Evolutionary conservation across 1,140 invertebrate species (phyloP).

Genomic region (Hyposmocoma kahamanoa): DNA sequence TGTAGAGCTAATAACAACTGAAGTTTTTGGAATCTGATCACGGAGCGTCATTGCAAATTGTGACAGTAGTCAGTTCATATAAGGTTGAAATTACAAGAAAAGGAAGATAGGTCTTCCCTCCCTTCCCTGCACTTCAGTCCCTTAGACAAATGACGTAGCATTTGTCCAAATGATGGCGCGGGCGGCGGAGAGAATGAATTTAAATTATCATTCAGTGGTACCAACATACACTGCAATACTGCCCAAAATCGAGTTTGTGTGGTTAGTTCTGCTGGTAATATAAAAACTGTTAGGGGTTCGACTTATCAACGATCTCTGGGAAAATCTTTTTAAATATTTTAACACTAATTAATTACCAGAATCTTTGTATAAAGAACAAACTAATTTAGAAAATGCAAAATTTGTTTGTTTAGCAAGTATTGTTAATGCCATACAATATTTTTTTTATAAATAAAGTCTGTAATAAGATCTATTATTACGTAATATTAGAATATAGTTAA

Average conservation of each 20-base stretch:
- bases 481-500: no score
- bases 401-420: no score
- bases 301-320: no score
- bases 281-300: not conserved
- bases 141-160: conserved; percentile 73
- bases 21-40: conserved; percentile 58
- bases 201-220: conserved; percentile 75
- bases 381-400: no score
- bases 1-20: conserved; percentile 30
- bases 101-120: conserved; percentile 14
- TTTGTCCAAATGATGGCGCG: conserved; percentile 76
- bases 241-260: conserved; percentile 38
- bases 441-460: no score
- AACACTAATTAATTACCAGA: no score
- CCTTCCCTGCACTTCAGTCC: conserved; percentile 42
- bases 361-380: no score
- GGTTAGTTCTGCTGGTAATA: not conserved
- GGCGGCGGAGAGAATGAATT: conserved; percentile 75
- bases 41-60: conserved; percentile 26
- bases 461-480: no score
- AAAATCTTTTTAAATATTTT: no score
- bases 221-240: conserved; percentile 55
- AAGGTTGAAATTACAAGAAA: conserved; percentile 27
- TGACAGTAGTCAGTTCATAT: conserved; percentile 7
- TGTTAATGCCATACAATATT: no score